A percentile compares a stretch with the other conserved stretches of the same genome.
These are phyloP conservation scores for Apostichopus parvimensis DNA, from an alignment of 35 echinoderm and acorn worm species.

Conservation along the genomic window DNA sequence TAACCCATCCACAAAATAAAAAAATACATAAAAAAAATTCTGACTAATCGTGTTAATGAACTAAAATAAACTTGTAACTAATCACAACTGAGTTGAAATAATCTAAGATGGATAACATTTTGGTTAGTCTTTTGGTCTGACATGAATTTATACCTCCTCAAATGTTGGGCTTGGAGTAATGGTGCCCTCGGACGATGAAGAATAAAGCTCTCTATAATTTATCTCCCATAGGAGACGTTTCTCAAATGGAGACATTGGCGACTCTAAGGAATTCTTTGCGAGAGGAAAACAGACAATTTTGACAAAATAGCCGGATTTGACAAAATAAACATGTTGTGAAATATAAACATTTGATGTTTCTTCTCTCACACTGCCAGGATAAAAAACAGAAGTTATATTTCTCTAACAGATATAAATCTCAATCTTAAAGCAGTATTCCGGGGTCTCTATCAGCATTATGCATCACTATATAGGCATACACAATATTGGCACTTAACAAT, in stretches of 20 bases:
- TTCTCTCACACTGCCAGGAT: background rate
- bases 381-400: too few species aligned
- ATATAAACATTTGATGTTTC: background rate
- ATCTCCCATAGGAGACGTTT: constrained; percentile 70
- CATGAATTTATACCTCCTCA: constrained; percentile 54
- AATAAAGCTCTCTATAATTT: constrained; percentile 42
- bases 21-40: background rate
- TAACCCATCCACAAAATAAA: background rate
- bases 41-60: too few species aligned
- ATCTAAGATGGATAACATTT: background rate
- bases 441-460: too few species aligned
- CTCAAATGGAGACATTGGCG: constrained; percentile 65
- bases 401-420: too few species aligned
- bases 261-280: background rate
- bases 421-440: too few species aligned
- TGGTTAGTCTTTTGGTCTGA: background rate
- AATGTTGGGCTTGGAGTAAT: background rate
- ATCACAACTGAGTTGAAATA: background rate
- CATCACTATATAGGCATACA: background rate
- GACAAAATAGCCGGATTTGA: background rate
- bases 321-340: background rate
- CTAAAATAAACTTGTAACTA: too few species aligned
- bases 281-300: background rate
- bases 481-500: background rate
- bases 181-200: constrained; percentile 35